Conservation (phyloP, 2,797 vertebrate genomes). For the Harpagifer antarcticus region DNA sequence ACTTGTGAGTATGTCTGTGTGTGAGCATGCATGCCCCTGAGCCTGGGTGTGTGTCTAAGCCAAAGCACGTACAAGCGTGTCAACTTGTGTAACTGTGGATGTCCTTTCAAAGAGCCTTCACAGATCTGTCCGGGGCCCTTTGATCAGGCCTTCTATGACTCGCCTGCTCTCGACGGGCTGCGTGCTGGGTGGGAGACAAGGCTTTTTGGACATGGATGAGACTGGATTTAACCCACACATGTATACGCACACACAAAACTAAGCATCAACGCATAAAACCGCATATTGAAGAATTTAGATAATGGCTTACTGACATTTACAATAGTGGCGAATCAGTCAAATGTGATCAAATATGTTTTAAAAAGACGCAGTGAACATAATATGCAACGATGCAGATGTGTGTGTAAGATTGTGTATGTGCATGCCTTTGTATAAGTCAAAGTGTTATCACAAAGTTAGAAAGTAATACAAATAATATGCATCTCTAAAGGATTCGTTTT, state of each 20-base stretch:
- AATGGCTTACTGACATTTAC: neutral
- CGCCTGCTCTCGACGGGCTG: conserved; percentile 60
- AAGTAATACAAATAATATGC: conserved; percentile 6
- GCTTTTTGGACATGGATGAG: conserved; percentile 57
- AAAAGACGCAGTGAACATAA: neutral
- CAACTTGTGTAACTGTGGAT: conserved; percentile 70
- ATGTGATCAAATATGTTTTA: conserved; percentile 7
- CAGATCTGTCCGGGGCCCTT: conserved; percentile 77
- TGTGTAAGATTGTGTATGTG: neutral
- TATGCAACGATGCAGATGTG: conserved; percentile 1
- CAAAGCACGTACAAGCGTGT: conserved; percentile 56
- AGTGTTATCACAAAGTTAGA: conserved; percentile 27
- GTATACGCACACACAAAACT: neutral
- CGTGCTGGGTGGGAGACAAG: conserved; percentile 53
- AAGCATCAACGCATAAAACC: neutral
- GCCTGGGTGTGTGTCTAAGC: conserved; percentile 31
- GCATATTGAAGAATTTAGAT: neutral
- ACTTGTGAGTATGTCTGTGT: conserved; percentile 1
- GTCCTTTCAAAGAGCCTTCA: conserved; percentile 80
- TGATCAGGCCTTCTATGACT: conserved; percentile 74
- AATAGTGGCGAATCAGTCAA: conserved; percentile 10
- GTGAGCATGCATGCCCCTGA: neutral
- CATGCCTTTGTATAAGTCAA: neutral
- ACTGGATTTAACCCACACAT: conserved; percentile 51
- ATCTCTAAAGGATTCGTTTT: neutral